Conservation (phyloP, 2,113 vertebrate genomes). For the Zingel zingel region DNA sequence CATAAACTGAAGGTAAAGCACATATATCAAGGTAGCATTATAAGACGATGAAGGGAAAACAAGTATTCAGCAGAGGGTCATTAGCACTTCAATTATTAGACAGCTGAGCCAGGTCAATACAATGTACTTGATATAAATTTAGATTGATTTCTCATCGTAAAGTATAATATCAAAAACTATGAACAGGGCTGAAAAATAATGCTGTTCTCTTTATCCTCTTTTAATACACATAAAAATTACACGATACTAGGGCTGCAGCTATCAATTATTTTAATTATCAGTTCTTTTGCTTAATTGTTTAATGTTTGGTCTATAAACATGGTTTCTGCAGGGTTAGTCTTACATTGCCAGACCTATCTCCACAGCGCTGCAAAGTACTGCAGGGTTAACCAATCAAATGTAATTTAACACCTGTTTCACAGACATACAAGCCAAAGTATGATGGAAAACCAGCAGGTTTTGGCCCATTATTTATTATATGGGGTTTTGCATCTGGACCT, state of each 20-base stretch:
- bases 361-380: too few species aligned
- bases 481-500: too few species aligned
- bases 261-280: not conserved
- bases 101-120: slow-evolving; percentile 36
- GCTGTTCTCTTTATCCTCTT: not conserved
- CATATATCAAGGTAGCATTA: slow-evolving; percentile 28
- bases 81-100: slow-evolving; percentile 22
- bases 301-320: not conserved
- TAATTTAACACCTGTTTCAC: not conserved
- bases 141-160: slow-evolving; percentile 30
- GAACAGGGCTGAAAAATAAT: not conserved
- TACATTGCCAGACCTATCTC: too few species aligned
- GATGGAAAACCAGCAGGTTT: not conserved
- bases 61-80: slow-evolving; percentile 4
- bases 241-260: not conserved
- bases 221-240: not conserved
- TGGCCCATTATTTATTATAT: not conserved
- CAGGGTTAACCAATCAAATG: too few species aligned
- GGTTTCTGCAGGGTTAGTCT: not conserved
- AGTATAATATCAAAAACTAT: slow-evolving; percentile 1
- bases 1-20: not conserved
- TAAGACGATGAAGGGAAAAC: slow-evolving; percentile 10
- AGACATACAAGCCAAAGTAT: not conserved
- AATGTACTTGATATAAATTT: slow-evolving; percentile 10
- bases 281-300: not conserved